Conservation (phyloP, 2,888 invertebrate genomes). For the Uloborus plumipes region DNA sequence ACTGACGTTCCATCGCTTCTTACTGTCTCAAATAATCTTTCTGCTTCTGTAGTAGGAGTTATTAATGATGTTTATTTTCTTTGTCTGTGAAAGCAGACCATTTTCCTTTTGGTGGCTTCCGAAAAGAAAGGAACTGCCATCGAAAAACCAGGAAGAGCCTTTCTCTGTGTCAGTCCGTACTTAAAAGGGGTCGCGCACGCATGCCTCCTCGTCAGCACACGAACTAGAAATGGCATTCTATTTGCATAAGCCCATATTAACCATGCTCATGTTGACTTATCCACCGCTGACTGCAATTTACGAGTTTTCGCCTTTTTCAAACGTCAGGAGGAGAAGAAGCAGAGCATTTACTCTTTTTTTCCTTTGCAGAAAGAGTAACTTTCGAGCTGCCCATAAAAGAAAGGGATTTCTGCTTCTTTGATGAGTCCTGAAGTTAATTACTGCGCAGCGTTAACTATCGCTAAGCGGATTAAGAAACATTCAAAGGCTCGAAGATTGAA, state of each 20-base stretch:
- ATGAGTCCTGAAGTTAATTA: constrained; percentile 35
- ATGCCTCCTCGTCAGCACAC: neutral
- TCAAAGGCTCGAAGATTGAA: neutral
- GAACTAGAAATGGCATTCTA: constrained; percentile 6
- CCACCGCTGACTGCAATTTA: constrained; percentile 7
- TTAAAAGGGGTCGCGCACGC: neutral
- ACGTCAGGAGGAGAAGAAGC: neutral
- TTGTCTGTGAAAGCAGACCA: too few species aligned
- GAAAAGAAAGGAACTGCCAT: too few species aligned
- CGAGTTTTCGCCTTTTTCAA: neutral
- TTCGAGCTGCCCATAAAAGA: neutral
- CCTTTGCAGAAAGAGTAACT: too few species aligned
- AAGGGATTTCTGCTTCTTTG: constrained; percentile 16
- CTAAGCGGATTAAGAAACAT: constrained; percentile 25
- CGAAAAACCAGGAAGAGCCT: constrained; percentile 3
- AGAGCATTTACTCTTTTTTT: too few species aligned
- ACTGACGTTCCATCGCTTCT: too few species aligned
- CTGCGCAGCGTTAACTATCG: constrained; percentile 25
- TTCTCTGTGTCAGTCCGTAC: neutral
- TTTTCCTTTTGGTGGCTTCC: too few species aligned
- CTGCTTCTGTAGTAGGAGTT: too few species aligned
- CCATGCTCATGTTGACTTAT: constrained; percentile 11
- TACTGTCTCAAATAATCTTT: too few species aligned
- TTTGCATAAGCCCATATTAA: constrained; percentile 47
- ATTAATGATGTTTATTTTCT: too few species aligned